Percentiles rank a stretch among this genome's conserved stretches.
These are phyloP conservation scores for Prinia subflava DNA, from an alignment of 2,113 vertebrate genomes.

Conservation along the genomic window DNA sequence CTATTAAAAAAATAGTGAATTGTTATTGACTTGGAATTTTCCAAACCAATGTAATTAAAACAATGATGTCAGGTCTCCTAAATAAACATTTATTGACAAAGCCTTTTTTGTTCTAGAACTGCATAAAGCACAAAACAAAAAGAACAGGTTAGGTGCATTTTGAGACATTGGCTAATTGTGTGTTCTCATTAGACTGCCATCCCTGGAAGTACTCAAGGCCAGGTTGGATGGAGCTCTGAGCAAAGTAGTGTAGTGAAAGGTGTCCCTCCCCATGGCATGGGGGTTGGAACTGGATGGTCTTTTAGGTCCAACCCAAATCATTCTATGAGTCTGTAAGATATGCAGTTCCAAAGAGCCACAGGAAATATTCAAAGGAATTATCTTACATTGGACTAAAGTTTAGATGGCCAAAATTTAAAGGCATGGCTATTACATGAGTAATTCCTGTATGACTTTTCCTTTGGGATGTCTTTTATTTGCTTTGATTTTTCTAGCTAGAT, in stretches of 20 bases:
- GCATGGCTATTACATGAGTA: background rate
- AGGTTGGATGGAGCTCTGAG: background rate
- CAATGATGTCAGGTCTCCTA: background rate
- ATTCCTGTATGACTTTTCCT: background rate
- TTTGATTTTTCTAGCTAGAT: background rate
- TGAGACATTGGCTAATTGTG: background rate
- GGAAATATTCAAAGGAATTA: background rate
- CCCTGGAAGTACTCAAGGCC: background rate
- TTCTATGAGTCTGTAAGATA: background rate
- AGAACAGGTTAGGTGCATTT: background rate
- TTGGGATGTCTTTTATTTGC: background rate
- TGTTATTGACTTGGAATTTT: background rate
- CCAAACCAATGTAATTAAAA: background rate
- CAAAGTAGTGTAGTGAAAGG: background rate
- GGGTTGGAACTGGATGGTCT: background rate
- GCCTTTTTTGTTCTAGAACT: background rate
- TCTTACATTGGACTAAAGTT: background rate
- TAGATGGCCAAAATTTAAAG: background rate
- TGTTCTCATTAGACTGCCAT: background rate
- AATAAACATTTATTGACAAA: background rate
- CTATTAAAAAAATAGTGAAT: background rate
- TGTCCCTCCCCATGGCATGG: fast-evolving
- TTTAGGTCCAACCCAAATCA: background rate
- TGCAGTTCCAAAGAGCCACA: background rate
- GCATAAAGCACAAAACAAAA: background rate